phyloP scores from a whole-genome alignment of 1,140 invertebrate species.

The Riptortus pedestris region DNA sequence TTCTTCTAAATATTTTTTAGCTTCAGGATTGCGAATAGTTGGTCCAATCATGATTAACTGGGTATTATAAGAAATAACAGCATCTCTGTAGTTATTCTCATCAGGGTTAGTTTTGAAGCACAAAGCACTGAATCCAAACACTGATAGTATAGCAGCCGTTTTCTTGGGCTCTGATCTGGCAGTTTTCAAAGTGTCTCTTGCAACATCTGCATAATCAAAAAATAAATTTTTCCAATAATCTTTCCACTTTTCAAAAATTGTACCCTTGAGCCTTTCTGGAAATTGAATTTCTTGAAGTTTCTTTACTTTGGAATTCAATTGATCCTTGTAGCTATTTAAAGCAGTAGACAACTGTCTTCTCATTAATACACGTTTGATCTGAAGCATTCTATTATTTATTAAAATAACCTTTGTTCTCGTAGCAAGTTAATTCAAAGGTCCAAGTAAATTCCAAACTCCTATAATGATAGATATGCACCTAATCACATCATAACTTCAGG shows the following conservation, averaged over 20 bases:
- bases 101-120: slow-evolving; percentile 51
- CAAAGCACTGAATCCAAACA: slow-evolving; percentile 38
- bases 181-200: slow-evolving; percentile 44
- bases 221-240: slow-evolving; percentile 50
- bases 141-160: slow-evolving; percentile 40
- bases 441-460: not conserved
- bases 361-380: not conserved
- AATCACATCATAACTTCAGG: too few species aligned
- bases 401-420: not conserved
- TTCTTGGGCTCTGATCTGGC: slow-evolving; percentile 46
- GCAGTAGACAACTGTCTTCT: not conserved
- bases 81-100: slow-evolving; percentile 48
- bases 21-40: slow-evolving; percentile 51
- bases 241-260: slow-evolving; percentile 51
- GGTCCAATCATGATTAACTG: slow-evolving; percentile 54
- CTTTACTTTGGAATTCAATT: too few species aligned
- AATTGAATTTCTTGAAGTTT: not conserved
- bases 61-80: slow-evolving; percentile 46
- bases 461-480: too few species aligned
- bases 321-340: not conserved
- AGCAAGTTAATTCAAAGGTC: not conserved
- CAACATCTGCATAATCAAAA: slow-evolving; percentile 50
- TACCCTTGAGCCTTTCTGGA: slow-evolving; percentile 41
- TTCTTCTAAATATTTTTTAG: slow-evolving; percentile 51
- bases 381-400: not conserved